Base-by-base conservation (phyloP, 2,797 vertebrate species). In the Aphelocoma californica region DNA sequence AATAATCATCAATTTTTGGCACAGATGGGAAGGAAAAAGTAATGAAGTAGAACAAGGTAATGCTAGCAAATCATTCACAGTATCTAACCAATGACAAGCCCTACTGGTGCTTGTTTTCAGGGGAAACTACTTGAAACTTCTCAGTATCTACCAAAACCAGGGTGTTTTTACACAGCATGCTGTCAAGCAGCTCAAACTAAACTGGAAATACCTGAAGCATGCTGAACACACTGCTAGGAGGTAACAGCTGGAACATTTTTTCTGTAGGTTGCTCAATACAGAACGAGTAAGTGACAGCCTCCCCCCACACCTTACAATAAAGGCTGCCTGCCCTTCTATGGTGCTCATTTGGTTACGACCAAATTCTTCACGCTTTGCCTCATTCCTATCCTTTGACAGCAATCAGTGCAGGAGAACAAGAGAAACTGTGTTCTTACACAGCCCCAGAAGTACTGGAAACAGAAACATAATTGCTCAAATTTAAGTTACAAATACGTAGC, bases 1-100 rank as follows among this genome's bases (percentile, higher is more conserved):
- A 91, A 93, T 56, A 83, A 96, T 88, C 71, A 93, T 26, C 64
- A 77, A 77, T 81, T 90, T 91, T 82, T 95, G 94, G 93, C 71
- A 93, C 28, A 84, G 81, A 88, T 1, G 4, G 64, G 64, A 77
- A 94, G 90, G 71, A 92, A 94, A 83, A 95, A 95, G 42, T 60
- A 96, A 90, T 36, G 66, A 95, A 94, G 81, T 71, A 82, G 10
- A 82, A 86, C 29, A 2, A 84, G 11, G 31, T 64, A 94, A 91
- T 21, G 54, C 75, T 58, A 87, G 79, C 81, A 95, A 89, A 87
- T 88, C 86, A 86, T 40, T 94, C 83, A 71, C 88, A 86, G 50
- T 61, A 93, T 81, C 71, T 62, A 95, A 67, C 78, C 57, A 85
- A 87, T 34, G 79, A 87, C 92, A 95, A 89, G 74, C 57, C 81